These are phyloP conservation scores for Brachyalestes nurse DNA, from an alignment of 2,797 vertebrate genomes.

Conservation along the genomic window DNA sequence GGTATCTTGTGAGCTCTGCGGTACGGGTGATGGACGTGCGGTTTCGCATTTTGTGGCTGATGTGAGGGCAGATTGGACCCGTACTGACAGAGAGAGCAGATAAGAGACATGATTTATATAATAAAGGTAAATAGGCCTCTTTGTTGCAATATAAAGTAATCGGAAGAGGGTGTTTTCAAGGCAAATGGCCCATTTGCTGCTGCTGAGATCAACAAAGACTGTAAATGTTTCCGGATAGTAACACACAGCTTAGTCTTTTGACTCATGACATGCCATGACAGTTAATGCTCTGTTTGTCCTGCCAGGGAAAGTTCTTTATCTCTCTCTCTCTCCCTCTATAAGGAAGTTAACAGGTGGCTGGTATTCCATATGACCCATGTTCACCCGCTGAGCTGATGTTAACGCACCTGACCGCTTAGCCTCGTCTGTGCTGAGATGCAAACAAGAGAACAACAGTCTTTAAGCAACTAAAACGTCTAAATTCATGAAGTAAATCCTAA, in stretches of 20 bases:
- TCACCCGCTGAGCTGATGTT: slow-evolving; percentile 31
- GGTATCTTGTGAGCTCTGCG: slow-evolving; percentile 6
- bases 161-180: slow-evolving; percentile 22
- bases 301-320: background rate
- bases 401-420: slow-evolving; percentile 30
- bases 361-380: slow-evolving; percentile 37
- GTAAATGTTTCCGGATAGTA: background rate
- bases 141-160: slow-evolving; percentile 42
- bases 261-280: background rate
- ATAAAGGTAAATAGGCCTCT: slow-evolving; percentile 24
- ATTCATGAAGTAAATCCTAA: too few species aligned
- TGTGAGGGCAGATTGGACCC: slow-evolving; percentile 22
- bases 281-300: background rate
- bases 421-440: background rate
- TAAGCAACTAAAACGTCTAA: too few species aligned
- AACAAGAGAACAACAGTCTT: too few species aligned
- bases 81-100: slow-evolving; percentile 21
- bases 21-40: slow-evolving; percentile 44
- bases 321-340: background rate
- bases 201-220: slow-evolving; percentile 16
- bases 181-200: slow-evolving; percentile 24
- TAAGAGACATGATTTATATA: slow-evolving; percentile 38
- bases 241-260: background rate
- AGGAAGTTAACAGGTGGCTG: slow-evolving; percentile 34
- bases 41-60: slow-evolving; percentile 35